These are phyloP conservation scores for Drosophila monieri DNA, from an alignment of 2,888 invertebrate species.

Conservation along the genomic window DNA sequence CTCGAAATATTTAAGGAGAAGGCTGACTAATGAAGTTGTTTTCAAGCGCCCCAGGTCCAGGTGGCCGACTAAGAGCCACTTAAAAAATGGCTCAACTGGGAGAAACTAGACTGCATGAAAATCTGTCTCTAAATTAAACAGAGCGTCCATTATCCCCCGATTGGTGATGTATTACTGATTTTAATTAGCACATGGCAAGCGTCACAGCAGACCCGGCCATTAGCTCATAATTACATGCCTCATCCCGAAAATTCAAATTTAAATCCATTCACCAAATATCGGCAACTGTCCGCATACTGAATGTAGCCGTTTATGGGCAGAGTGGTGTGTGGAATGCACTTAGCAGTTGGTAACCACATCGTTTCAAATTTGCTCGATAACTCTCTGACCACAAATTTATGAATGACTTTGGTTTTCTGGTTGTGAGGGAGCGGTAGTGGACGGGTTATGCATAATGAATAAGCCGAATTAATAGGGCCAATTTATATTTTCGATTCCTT, in stretches of 20 bases:
- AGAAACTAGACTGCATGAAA: background rate
- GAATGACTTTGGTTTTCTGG: conserved; percentile 66
- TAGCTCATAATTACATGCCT: conserved; percentile 16
- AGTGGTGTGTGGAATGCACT: conserved; percentile 41
- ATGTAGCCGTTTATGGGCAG: conserved; percentile 3
- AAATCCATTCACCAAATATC: conserved; percentile 8
- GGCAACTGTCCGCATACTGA: conserved; percentile 6
- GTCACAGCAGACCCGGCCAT: background rate
- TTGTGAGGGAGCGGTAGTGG: conserved; percentile 1
- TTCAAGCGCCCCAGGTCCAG: conserved; percentile 22
- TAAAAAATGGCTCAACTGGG: too few species aligned
- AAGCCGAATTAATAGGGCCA: conserved; percentile 70
- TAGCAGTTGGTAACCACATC: conserved; percentile 58
- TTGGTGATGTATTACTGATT: background rate
- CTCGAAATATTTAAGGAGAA: conserved; percentile 25
- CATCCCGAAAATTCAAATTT: conserved; percentile 19
- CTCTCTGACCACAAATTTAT: conserved; percentile 67
- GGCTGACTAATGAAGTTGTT: conserved; percentile 36
- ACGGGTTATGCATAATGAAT: conserved; percentile 64
- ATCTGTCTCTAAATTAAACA: background rate
- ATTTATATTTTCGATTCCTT: conserved; percentile 66
- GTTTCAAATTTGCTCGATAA: conserved; percentile 66
- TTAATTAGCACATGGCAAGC: conserved; percentile 3
- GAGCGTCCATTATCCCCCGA: background rate
- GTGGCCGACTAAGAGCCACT: background rate